These are phyloP conservation scores for Neelides sp. DNA, from an alignment of 1,140 invertebrate species.

Conservation along the genomic window DNA sequence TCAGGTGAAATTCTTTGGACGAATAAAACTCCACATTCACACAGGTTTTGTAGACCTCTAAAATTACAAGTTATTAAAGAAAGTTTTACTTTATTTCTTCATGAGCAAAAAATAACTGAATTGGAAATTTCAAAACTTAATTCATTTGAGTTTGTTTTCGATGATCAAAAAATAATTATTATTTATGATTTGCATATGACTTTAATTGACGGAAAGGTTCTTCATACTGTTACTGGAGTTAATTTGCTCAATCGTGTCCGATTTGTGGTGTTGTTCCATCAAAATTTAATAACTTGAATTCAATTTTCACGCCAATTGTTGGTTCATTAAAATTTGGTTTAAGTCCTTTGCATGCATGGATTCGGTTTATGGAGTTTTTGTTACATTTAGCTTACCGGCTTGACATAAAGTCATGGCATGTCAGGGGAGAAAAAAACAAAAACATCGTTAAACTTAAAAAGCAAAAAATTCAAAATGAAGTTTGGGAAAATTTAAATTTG, in stretches of 20 bases:
- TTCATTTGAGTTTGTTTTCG: background rate
- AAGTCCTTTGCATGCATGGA: constrained; percentile 21
- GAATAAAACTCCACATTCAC: constrained; percentile 7
- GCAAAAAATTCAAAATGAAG: constrained; percentile 1
- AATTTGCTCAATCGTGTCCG: background rate
- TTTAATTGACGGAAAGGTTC: constrained; percentile 7
- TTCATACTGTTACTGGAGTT: background rate
- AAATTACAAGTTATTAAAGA: constrained; percentile 4
- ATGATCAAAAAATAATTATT: background rate
- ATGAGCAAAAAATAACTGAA: background rate
- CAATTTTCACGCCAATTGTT: background rate
- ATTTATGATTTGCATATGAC: constrained; percentile 3
- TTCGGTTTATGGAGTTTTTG: constrained; percentile 17
- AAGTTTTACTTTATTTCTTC: background rate
- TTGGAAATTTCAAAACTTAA: background rate
- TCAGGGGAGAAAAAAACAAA: constrained; percentile 6
- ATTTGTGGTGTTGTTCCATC: background rate
- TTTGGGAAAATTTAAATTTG: constrained; percentile 4
- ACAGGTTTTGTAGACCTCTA: background rate
- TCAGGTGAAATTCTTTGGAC: background rate
- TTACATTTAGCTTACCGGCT: constrained; percentile 18
- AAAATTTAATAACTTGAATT: background rate
- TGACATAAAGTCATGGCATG: constrained; percentile 6
- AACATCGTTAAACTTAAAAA: constrained; percentile 1
- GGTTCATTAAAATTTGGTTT: constrained; percentile 16